Percentiles rank a stretch among this genome's conserved stretches.
These are phyloP conservation scores for Argyrosomus japonicus DNA, from an alignment of 2,113 vertebrate species.

Conservation along the genomic window DNA sequence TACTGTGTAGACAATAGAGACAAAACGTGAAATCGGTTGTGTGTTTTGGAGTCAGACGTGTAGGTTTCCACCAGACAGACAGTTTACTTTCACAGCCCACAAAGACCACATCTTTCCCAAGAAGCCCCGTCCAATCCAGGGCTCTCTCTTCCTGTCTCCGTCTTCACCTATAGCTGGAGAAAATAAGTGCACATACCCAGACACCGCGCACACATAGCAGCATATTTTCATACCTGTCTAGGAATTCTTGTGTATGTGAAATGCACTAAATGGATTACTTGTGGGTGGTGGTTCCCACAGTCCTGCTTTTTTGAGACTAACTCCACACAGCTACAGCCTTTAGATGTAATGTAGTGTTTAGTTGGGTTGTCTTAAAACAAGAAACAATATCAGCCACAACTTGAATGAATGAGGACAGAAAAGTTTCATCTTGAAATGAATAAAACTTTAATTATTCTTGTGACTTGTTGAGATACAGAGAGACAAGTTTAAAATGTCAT, in stretches of 20 bases:
- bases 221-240: constrained; percentile 55
- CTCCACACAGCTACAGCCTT: neutral
- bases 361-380: neutral
- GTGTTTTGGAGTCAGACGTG: constrained; percentile 35
- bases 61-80: constrained; percentile 63
- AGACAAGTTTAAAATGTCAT: neutral
- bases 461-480: neutral
- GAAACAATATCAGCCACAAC: neutral
- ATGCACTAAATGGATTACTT: constrained; percentile 40
- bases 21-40: neutral
- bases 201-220: constrained; percentile 14
- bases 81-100: constrained; percentile 70
- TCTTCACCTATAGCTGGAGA: constrained; percentile 32
- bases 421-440: no score
- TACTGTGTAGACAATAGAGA: neutral
- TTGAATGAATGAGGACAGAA: neutral
- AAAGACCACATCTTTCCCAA: constrained; percentile 30
- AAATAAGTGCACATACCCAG: constrained; percentile 36
- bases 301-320: constrained; percentile 4
- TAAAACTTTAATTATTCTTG: no score
- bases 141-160: neutral
- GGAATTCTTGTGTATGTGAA: constrained; percentile 39
- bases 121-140: neutral
- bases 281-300: constrained; percentile 34
- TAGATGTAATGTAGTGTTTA: neutral